Base-by-base conservation (phyloP, 2,888 invertebrate species). In the Nebria salina region DNA sequence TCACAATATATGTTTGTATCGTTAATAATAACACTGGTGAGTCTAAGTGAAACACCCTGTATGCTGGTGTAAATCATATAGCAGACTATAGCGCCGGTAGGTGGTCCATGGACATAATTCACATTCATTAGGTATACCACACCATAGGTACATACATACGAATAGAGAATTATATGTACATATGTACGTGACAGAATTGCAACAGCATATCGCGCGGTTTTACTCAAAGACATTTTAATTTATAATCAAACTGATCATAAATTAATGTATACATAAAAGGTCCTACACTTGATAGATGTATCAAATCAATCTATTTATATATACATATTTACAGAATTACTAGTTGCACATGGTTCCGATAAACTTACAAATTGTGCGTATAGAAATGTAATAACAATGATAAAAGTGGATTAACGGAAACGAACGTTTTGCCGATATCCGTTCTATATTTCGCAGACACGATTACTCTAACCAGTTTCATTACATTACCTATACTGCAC, bases 321-420 rank as follows among this genome's bases (percentile, higher is more conserved):
- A 34, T 34, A 54, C 3, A 54, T 54, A 13, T 8, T 54, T 54
- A 54, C 54, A 54, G 11, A 54, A 54, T 54, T 54, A 11, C 7
- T 54, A 54, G 34, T 34, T 54, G 54, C 54, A 54, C 3, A 54
- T 54, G 13, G 54, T 54, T 54, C 34, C 34, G 34, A 0, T 34
- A 34, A 34, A 34, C 4, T 54, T 54, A 13, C 54, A 54, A 8
- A 54, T 54, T 11, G 54, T 54, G 54, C 54, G 54, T 54, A 54
- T 54, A 54, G 8, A 7, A 6, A 11, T 11, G 54, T 11, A 54
- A 54, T 54, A 54, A 54, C 54, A 54, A 54, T 54, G 8, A 80
- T 74, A 74, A 79, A 79, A 79, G 74, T 79, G 66, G 79, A 79
- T 74, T 79, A 74, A 41, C 79, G 79, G 79, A 79, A 79, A 74